These are phyloP conservation scores for Scaptodrosophila latifasciaeformis DNA, from an alignment of 2,888 invertebrate genomes.

Conservation along the genomic window DNA sequence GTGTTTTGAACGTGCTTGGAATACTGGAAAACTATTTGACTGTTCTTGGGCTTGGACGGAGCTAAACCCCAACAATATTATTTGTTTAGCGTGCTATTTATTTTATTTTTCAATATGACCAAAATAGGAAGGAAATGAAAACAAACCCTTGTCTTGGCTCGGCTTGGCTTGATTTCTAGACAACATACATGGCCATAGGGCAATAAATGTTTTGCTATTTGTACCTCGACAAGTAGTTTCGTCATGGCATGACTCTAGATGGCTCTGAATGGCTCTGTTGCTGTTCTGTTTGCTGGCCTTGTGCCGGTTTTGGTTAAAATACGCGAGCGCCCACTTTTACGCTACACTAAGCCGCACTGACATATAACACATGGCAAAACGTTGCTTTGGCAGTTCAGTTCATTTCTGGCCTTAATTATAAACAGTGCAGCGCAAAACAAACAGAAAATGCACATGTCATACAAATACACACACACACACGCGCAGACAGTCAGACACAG, in stretches of 20 bases:
- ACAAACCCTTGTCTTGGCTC: constrained; percentile 47
- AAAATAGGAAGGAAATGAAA: not conserved
- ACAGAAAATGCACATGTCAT: constrained; percentile 35
- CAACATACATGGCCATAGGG: too few species aligned
- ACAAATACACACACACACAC: constrained; percentile 25
- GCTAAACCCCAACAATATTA: constrained; percentile 7
- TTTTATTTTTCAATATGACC: constrained; percentile 58
- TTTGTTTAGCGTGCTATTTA: constrained; percentile 41
- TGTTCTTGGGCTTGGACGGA: constrained; percentile 29
- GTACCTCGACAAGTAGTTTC: not conserved
- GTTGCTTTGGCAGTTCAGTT: constrained; percentile 23
- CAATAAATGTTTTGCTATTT: not conserved
- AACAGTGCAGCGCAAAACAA: constrained; percentile 57
- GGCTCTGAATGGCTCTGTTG: too few species aligned
- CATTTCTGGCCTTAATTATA: constrained; percentile 62
- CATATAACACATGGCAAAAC: too few species aligned
- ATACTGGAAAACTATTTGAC: constrained; percentile 33
- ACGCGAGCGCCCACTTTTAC: not conserved
- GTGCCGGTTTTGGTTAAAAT: constrained; percentile 3
- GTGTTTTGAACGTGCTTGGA: constrained; percentile 48
- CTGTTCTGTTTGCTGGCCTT: too few species aligned
- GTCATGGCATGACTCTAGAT: too few species aligned
- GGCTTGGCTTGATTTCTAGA: too few species aligned
- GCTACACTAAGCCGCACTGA: too few species aligned
- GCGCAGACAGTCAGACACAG: constrained; percentile 23